phyloP scores from a whole-genome alignment of 2,113 vertebrate species.

The Rattus rattus region DNA sequence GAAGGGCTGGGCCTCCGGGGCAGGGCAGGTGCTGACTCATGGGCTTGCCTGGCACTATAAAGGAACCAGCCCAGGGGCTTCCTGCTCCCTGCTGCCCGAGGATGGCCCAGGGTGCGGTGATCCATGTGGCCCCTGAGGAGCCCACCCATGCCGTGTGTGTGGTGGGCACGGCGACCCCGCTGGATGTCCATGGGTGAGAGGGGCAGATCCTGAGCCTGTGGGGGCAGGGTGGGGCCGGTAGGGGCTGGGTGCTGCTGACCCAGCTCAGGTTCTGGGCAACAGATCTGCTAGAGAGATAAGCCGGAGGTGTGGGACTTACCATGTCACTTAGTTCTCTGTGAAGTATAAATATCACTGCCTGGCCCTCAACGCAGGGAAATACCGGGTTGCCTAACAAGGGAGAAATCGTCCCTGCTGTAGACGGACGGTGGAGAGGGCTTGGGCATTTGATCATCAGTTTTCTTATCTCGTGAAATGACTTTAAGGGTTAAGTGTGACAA shows the following conservation, averaged over 20 bases:
- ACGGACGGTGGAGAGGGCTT: background rate
- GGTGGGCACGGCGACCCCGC: slow-evolving; percentile 65
- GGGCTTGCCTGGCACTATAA: background rate
- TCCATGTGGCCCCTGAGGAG: slow-evolving; percentile 54
- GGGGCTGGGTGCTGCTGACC: background rate
- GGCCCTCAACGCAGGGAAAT: background rate
- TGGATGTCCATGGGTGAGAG: slow-evolving; percentile 78
- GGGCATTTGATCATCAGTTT: background rate
- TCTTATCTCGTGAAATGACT: background rate
- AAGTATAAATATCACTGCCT: background rate
- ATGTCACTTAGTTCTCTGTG: background rate
- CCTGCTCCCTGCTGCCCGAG: background rate
- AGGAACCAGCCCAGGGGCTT: background rate
- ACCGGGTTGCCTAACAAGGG: background rate
- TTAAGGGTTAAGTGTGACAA: no score
- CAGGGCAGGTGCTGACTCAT: slow-evolving; percentile 79
- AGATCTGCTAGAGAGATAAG: background rate
- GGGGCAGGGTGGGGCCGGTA: background rate
- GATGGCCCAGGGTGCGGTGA: slow-evolving; percentile 69
- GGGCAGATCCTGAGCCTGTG: background rate
- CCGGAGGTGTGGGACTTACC: background rate
- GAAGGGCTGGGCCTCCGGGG: background rate
- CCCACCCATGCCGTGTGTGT: slow-evolving; percentile 76
- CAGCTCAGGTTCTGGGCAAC: background rate
- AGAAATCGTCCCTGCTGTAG: background rate